phyloP scores from a whole-genome alignment of 2,113 vertebrate genomes.

The Eublepharis macularius region DNA sequence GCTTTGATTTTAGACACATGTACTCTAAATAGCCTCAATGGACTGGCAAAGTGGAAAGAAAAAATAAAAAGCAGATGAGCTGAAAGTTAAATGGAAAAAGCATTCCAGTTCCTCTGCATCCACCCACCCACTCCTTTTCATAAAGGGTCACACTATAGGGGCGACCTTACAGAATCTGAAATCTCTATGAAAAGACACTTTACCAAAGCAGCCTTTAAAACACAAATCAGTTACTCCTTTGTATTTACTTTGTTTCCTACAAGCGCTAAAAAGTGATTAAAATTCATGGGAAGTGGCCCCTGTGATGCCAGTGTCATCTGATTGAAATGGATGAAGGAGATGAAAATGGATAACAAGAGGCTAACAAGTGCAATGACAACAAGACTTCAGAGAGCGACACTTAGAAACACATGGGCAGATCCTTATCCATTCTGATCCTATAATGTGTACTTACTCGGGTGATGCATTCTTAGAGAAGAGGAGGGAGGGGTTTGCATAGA shows the following conservation, averaged over 20 bases:
- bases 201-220: neutral
- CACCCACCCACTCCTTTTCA: no score
- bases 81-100: neutral
- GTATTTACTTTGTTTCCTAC: neutral
- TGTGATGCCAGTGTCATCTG: neutral
- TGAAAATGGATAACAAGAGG: neutral
- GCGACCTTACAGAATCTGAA: neutral
- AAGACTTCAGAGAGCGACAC: neutral
- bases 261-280: neutral
- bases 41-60: neutral
- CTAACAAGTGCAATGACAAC: neutral
- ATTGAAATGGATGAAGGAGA: neutral
- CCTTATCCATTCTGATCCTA: neutral
- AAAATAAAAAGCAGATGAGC: neutral
- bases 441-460: constrained; percentile 26
- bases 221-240: neutral
- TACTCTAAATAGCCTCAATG: neutral
- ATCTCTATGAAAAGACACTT: neutral
- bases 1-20: neutral
- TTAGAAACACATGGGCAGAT: neutral
- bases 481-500: neutral
- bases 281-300: neutral
- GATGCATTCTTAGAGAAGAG: constrained; percentile 29
- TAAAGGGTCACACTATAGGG: neutral
- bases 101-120: neutral